phyloP scores from a whole-genome alignment of 2,113 vertebrate genomes.

The Brienomyrus longianalis region DNA sequence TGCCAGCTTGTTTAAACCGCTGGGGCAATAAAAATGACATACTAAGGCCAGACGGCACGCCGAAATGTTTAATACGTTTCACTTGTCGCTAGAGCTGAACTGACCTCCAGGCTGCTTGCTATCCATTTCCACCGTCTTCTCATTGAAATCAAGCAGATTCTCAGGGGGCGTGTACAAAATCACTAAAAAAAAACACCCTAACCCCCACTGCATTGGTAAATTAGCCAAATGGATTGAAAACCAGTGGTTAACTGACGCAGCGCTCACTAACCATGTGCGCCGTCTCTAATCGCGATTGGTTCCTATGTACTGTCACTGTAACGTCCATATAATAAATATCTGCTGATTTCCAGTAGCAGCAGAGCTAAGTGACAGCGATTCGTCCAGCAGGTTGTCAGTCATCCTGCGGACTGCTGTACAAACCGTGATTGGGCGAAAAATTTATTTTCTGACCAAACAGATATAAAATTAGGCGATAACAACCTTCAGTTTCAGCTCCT shows the following conservation, averaged over 20 bases:
- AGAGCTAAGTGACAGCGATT: background rate
- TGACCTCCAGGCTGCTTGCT: constrained; percentile 17
- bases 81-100: background rate
- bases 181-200: background rate
- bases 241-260: background rate
- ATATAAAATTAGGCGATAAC: background rate
- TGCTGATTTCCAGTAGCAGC: background rate
- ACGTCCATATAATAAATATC: background rate
- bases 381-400: background rate
- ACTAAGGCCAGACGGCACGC: background rate
- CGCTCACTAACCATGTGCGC: background rate
- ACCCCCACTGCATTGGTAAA: background rate
- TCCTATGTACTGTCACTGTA: background rate
- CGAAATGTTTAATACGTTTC: background rate
- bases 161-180: background rate
- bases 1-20: background rate
- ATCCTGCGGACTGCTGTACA: background rate
- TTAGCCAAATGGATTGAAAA: no score
- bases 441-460: background rate
- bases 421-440: background rate
- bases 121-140: constrained; percentile 14
- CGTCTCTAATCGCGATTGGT: background rate
- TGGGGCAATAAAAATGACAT: background rate
- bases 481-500: background rate
- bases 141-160: constrained; percentile 13